A percentile compares a stretch with the other conserved stretches of the same genome.
Evolutionary conservation across 2,113 vertebrate species (phyloP).

Genomic region (Struthio camelus): DNA sequence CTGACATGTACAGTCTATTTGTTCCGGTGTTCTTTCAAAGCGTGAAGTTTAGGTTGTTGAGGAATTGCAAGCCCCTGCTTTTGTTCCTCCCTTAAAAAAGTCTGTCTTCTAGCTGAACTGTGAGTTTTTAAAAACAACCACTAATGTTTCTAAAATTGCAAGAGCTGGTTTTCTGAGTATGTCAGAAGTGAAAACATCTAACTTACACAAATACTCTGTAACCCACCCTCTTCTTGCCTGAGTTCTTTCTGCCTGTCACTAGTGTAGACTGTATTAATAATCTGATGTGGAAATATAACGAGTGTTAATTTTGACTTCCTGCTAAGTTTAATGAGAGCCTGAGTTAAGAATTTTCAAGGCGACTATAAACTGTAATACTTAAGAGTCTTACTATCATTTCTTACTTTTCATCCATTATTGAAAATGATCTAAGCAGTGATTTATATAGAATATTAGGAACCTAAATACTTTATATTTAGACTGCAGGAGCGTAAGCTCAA

Average conservation of each 20-base stretch:
- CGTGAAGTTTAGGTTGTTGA: not conserved
- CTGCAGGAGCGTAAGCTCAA: not conserved
- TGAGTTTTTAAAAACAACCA: not conserved
- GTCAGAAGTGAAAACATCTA: not conserved
- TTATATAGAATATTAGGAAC: not conserved
- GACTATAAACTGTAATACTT: not conserved
- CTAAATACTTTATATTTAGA: not conserved
- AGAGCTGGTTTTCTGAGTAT: not conserved
- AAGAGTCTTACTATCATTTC: not conserved
- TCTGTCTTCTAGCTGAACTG: accelerated
- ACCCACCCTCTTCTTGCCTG: not conserved
- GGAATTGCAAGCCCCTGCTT: not conserved
- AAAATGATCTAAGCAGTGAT: not conserved
- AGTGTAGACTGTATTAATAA: not conserved
- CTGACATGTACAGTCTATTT: not conserved
- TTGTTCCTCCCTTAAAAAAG: not conserved
- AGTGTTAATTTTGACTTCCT: not conserved
- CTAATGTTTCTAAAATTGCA: not conserved
- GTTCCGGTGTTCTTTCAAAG: not conserved
- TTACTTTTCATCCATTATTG: not conserved
- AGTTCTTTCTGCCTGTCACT: not conserved
- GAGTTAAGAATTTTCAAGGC: not conserved
- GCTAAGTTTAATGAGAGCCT: not conserved
- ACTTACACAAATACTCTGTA: not conserved
- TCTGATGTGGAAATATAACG: not conserved